phyloP scores from a whole-genome alignment of 2,888 invertebrate species.

The Hoplodrina blanda region DNA sequence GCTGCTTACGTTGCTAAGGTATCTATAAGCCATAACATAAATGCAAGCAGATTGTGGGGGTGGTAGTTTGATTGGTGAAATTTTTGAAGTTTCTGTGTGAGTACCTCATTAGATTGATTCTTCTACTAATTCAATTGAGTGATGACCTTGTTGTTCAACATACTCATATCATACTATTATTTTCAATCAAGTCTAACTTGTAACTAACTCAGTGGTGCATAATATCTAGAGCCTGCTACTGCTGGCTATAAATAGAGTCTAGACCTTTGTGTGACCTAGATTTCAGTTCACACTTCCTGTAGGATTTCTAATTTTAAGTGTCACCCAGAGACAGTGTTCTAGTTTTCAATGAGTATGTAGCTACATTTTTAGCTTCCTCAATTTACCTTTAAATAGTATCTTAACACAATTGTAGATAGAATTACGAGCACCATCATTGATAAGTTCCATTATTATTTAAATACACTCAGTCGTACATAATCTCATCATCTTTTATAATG shows the following conservation, averaged over 20 bases:
- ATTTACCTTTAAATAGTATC: conserved; percentile 43
- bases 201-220: conserved; percentile 30
- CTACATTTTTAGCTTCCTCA: conserved; percentile 50
- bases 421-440: neutral
- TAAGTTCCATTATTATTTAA: neutral
- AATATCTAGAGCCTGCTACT: conserved; percentile 48
- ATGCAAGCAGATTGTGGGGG: conserved; percentile 61
- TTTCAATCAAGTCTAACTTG: conserved; percentile 29
- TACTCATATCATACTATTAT: conserved; percentile 22
- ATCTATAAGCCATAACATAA: conserved; percentile 76
- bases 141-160: conserved; percentile 45
- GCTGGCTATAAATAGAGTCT: conserved; percentile 72
- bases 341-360: conserved; percentile 65
- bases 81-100: conserved; percentile 64
- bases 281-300: conserved; percentile 80
- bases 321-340: conserved; percentile 78
- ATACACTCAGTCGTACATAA: neutral
- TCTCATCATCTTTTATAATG: neutral
- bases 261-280: conserved; percentile 85
- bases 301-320: conserved; percentile 82
- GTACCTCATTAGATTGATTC: conserved; percentile 56
- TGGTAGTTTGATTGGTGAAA: conserved; percentile 43
- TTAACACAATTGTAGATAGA: conserved; percentile 19
- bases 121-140: conserved; percentile 16
- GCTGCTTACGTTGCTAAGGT: conserved; percentile 81